Evolutionary conservation across 1,140 invertebrate genomes (phyloP).

Genomic region (Anthonomus grandis): DNA sequence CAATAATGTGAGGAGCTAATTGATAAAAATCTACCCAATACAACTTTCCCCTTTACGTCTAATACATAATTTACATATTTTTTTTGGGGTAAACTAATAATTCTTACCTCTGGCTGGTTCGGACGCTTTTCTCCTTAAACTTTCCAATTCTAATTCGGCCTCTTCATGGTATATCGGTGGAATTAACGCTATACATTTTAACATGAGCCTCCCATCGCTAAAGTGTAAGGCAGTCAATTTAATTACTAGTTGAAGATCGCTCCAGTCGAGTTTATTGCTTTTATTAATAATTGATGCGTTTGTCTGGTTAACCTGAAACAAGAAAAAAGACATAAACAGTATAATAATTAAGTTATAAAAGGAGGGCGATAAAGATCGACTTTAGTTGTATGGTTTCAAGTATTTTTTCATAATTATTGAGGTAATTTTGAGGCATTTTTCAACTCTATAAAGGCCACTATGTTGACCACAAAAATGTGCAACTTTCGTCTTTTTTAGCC

Average conservation of each 20-base stretch:
- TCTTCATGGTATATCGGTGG: conserved; percentile 54
- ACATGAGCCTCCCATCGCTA: conserved; percentile 49
- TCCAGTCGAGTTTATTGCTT: conserved; percentile 40
- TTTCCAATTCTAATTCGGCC: conserved; percentile 53
- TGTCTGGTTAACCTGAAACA: conserved; percentile 47
- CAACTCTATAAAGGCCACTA: no score
- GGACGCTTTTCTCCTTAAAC: conserved; percentile 54
- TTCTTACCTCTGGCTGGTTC: conserved; percentile 55
- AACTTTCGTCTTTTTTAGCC: no score
- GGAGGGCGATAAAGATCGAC: no score
- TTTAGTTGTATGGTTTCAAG: no score
- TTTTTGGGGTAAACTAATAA: neutral
- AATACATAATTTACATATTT: no score
- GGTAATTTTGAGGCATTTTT: no score
- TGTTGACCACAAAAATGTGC: no score
- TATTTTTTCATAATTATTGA: no score
- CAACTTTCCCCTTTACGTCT: no score
- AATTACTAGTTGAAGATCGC: conserved; percentile 43
- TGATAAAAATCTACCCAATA: no score
- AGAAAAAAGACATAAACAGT: neutral
- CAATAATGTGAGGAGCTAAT: no score
- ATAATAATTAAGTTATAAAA: no score
- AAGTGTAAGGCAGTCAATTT: conserved; percentile 45
- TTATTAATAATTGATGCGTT: conserved; percentile 39
- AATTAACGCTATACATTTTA: conserved; percentile 56